A percentile compares a stretch with the other conserved stretches of the same genome.
phyloP scores from a whole-genome alignment of 2,113 vertebrate genomes.

The Phycodurus eques region DNA sequence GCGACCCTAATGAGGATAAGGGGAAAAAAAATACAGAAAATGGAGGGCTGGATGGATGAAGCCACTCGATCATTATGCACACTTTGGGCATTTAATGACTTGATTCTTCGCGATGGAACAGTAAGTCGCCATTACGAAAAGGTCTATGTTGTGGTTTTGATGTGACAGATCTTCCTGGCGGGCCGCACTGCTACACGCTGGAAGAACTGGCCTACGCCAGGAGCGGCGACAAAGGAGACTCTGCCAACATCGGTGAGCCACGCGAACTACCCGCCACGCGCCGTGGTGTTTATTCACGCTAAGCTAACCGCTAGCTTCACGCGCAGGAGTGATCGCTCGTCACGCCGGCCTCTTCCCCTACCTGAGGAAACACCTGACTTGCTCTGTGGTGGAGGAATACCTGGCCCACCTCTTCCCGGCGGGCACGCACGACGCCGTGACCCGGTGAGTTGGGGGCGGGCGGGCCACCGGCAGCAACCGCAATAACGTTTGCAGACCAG shows the following conservation, averaged over 20 bases:
- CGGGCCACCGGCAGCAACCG: background rate
- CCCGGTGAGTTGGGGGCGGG: conserved; percentile 66
- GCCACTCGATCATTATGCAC: background rate
- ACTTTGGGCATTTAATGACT: background rate
- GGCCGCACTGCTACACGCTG: conserved; percentile 76
- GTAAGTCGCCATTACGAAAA: background rate
- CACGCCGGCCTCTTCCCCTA: conserved; percentile 83
- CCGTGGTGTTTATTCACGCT: background rate
- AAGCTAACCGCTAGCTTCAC: background rate
- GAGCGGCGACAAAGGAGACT: conserved; percentile 85
- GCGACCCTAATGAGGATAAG: too few species aligned
- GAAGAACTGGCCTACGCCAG: conserved; percentile 83
- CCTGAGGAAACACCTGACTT: conserved; percentile 82
- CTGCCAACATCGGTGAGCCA: conserved; percentile 80
- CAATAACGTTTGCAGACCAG: background rate
- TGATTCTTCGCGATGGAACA: background rate
- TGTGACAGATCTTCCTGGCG: conserved; percentile 76
- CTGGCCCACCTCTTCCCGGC: conserved; percentile 79
- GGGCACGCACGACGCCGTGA: conserved; percentile 61
- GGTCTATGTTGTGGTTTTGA: conserved; percentile 6
- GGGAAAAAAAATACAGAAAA: background rate
- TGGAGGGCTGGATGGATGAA: background rate
- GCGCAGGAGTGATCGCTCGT: conserved; percentile 77
- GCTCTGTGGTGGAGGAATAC: conserved; percentile 75
- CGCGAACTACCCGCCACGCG: background rate